These are phyloP conservation scores for Boloria selene DNA, from an alignment of 2,888 invertebrate genomes.

Conservation along the genomic window DNA sequence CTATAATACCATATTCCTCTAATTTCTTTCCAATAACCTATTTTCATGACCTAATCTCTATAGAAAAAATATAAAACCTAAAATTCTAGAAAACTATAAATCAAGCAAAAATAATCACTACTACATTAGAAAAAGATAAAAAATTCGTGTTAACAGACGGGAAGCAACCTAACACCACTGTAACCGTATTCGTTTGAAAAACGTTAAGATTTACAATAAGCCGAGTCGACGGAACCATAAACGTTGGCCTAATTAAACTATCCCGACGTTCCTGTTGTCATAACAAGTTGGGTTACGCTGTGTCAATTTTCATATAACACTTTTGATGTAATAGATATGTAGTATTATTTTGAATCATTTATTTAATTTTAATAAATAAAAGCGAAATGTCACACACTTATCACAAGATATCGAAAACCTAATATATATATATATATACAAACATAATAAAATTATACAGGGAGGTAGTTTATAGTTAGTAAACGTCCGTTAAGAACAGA, in stretches of 20 bases:
- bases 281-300: conserved; percentile 1
- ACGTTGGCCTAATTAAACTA: conserved; percentile 17
- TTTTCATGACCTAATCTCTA: not conserved
- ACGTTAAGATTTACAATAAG: conserved; percentile 17
- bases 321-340: too few relatives aligned
- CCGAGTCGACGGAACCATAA: conserved; percentile 8
- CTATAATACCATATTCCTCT: not conserved
- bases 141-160: conserved; percentile 11
- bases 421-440: too few relatives aligned
- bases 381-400: too few relatives aligned
- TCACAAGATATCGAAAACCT: too few relatives aligned
- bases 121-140: not conserved
- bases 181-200: conserved; percentile 22
- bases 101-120: not conserved
- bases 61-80: not conserved
- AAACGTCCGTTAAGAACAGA: too few relatives aligned
- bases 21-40: not conserved
- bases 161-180: conserved; percentile 19
- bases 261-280: conserved; percentile 18
- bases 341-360: too few relatives aligned
- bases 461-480: too few relatives aligned
- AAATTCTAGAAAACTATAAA: not conserved
- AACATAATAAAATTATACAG: too few relatives aligned
- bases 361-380: too few relatives aligned
- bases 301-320: not conserved